Evolutionary conservation across 2,797 vertebrate species (phyloP), one percentile per base, ranked within the genome.

Genomic region (Cebuella pygmaea): DNA sequence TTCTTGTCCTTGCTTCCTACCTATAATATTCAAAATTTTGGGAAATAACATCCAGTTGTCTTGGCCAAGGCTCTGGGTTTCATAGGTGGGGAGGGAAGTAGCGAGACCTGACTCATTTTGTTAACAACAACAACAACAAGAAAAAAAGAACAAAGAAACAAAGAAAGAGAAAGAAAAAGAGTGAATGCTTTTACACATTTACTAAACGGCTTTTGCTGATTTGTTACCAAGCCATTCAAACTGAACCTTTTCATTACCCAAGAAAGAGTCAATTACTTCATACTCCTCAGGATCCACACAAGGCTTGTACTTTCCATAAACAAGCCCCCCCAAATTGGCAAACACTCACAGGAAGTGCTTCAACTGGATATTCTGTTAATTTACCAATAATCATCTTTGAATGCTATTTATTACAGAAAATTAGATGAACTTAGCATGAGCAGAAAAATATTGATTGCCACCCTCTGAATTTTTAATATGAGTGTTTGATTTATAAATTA

Each of bases 361-460:
- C 67, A 86, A 85, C 81, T 89, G 88, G 83, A 90, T 90, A 96
- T 10, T 94, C 96, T 97, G 48, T 89, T 97, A 96, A 97, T 95
- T 94, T 87, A 59, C 95, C 52, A 95, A 95, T 83, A 95, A 98
- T 95, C 91, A 89, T 0, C 86, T 94, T 95, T 88, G 97, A 72
- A 95, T 74, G 87, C 27, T 79, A 52, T 83, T 88, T 93, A 67
- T 48, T 74, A 90, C 27, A 97, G 30, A 96, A 98, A 98, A 97
- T 98, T 97, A 98, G 96, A 97, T 95, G 85, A 97, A 97, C 97
- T 97, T 98, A 98, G 93, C 79, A 95, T 75, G 81, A 96, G 92
- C 89, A 98, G 96, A 95, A 98, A 98, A 98, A 98, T 93, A 97
- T 93, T 93, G 89, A 97, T 98, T 96, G 97, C 96, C 44, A 17